Evolutionary conservation across 1,140 invertebrate genomes (phyloP).

Genomic region (Polyergus mexicanus): DNA sequence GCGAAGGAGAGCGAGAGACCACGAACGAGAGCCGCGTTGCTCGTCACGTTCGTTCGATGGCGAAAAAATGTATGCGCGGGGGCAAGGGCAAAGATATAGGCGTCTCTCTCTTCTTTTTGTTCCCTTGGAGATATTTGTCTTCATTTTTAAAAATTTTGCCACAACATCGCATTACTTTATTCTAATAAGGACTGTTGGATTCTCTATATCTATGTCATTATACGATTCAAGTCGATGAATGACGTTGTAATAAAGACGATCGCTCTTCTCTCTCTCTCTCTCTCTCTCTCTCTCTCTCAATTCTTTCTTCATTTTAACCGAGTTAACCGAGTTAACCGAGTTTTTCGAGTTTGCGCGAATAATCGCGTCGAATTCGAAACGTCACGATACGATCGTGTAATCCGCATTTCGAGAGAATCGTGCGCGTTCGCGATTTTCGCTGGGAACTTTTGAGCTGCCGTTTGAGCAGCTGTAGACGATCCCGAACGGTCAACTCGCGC

Average conservation of each 20-base stretch:
- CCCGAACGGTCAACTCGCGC: constrained; percentile 30
- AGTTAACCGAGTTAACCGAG: background rate
- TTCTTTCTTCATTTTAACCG: background rate
- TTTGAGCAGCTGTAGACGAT: background rate
- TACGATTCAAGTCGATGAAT: background rate
- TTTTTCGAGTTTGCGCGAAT: background rate
- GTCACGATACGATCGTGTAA: background rate
- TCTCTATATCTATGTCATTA: background rate
- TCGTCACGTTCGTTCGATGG: constrained; percentile 33
- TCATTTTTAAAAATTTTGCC: constrained; percentile 24
- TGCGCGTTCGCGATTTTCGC: constrained; percentile 41
- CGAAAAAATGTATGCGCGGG: background rate
- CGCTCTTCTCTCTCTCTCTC: background rate
- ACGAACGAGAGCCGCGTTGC: constrained; percentile 19
- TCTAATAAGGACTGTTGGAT: background rate
- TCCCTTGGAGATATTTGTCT: constrained; percentile 16
- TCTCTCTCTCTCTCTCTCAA: background rate
- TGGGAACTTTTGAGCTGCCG: constrained; percentile 11
- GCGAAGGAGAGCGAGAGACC: constrained; percentile 60
- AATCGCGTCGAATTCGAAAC: constrained; percentile 11
- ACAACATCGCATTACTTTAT: constrained; percentile 25
- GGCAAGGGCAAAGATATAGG: background rate
- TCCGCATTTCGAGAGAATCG: constrained; percentile 36
- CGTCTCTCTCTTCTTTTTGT: background rate
- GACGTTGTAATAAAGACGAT: background rate